A percentile compares a stretch with the other conserved stretches of the same genome.
Conservation (phyloP, 2,113 vertebrate genomes). For the Mesoclemmys tuberculata region DNA sequence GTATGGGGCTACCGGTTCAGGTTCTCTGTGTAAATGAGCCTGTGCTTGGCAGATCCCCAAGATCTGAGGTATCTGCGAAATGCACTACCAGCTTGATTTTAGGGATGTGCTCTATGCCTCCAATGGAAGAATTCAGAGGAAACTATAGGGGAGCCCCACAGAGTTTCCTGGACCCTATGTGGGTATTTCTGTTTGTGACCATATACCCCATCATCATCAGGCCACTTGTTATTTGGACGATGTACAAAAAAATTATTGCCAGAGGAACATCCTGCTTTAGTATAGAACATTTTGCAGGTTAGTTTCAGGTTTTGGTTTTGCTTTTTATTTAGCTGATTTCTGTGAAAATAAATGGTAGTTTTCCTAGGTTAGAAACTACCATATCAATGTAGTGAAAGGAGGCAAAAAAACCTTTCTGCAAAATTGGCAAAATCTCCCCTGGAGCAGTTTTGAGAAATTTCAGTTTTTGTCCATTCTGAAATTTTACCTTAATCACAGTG, state of each 20-base stretch:
- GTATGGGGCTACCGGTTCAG: neutral
- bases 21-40: neutral
- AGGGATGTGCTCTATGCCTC: neutral
- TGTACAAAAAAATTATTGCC: neutral
- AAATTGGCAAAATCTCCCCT: neutral
- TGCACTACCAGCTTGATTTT: neutral
- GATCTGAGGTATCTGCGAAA: neutral
- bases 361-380: too few species aligned
- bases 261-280: neutral
- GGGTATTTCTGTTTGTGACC: too few species aligned
- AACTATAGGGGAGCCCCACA: neutral
- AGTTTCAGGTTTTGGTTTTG: neutral
- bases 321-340: neutral
- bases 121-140: neutral
- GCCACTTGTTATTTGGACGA: neutral
- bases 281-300: neutral
- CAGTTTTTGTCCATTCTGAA: neutral
- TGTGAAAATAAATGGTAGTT: neutral
- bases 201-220: neutral
- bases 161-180: neutral
- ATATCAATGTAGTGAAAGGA: neutral
- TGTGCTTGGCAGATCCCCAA: neutral
- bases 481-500: neutral
- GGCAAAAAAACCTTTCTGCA: neutral
- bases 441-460: slow-evolving; percentile 10